Evolutionary conservation across 2,113 vertebrate genomes (phyloP).

Genomic region (Poicephalus meyeri): DNA sequence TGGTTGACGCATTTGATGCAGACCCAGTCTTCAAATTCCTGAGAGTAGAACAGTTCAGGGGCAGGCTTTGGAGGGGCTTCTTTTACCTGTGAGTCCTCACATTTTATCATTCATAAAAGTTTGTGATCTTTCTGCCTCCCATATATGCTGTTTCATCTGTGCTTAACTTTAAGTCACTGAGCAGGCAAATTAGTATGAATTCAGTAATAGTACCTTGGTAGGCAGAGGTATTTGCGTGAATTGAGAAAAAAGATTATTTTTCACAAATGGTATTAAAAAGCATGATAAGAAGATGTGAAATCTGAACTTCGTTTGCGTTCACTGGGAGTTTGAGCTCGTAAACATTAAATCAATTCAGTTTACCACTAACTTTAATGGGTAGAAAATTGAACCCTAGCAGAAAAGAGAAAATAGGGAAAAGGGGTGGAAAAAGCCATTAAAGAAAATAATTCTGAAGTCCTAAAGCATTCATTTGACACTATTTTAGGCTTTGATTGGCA

Average conservation of each 20-base stretch:
- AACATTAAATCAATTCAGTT: background rate
- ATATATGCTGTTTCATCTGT: background rate
- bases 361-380: background rate
- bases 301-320: background rate
- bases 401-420: background rate
- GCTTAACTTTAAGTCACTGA: background rate
- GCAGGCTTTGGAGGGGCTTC: background rate
- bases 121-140: background rate
- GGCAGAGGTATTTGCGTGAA: background rate
- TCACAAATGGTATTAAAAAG: background rate
- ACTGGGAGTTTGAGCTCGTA: background rate
- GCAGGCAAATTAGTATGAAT: background rate
- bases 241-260: background rate
- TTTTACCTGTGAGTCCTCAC: background rate
- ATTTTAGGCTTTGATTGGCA: background rate
- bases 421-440: rapidly evolving
- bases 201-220: background rate
- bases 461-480: background rate
- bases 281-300: background rate
- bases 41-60: background rate
- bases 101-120: background rate
- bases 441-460: background rate
- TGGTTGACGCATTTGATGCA: background rate
- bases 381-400: background rate
- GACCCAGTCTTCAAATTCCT: background rate